Percentiles rank a stretch among this genome's conserved stretches.
These are phyloP conservation scores for Stichodactyla mertensii DNA, from an alignment of 64 coral and sea anemone genomes.

Conservation along the genomic window DNA sequence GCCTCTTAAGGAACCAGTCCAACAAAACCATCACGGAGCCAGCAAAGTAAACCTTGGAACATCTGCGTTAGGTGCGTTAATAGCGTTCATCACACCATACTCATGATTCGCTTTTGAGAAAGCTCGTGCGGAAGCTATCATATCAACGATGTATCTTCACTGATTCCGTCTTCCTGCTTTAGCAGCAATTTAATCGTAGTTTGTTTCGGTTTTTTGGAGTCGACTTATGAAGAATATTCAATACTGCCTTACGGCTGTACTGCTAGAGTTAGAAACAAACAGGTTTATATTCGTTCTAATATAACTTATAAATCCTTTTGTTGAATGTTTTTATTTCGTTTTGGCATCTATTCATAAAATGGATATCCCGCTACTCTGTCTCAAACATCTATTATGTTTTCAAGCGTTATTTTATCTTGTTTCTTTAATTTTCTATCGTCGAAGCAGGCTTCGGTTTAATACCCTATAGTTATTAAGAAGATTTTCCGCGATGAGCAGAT, in stretches of 20 bases:
- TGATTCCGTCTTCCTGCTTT: background rate
- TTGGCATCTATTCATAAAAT: no score
- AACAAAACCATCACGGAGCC: constrained; percentile 2
- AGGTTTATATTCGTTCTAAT: background rate
- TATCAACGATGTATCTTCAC: background rate
- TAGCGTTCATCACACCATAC: background rate
- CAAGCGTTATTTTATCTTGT: background rate
- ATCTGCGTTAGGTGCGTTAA: background rate
- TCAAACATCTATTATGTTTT: no score
- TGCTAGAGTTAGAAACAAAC: background rate
- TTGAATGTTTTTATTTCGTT: no score
- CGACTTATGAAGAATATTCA: background rate
- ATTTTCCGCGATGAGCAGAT: background rate
- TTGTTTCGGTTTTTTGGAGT: background rate
- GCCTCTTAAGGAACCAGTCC: background rate
- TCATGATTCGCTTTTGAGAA: background rate
- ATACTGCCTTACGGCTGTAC: background rate
- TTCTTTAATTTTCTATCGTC: background rate
- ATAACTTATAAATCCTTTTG: background rate
- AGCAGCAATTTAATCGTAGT: background rate
- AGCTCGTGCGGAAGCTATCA: background rate
- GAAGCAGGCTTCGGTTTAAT: background rate
- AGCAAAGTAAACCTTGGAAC: constrained; percentile 1
- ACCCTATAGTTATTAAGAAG: background rate
- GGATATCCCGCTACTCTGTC: no score